Base-by-base conservation (phyloP, 2,888 invertebrate genomes). In the Dendrolimus pini region DNA sequence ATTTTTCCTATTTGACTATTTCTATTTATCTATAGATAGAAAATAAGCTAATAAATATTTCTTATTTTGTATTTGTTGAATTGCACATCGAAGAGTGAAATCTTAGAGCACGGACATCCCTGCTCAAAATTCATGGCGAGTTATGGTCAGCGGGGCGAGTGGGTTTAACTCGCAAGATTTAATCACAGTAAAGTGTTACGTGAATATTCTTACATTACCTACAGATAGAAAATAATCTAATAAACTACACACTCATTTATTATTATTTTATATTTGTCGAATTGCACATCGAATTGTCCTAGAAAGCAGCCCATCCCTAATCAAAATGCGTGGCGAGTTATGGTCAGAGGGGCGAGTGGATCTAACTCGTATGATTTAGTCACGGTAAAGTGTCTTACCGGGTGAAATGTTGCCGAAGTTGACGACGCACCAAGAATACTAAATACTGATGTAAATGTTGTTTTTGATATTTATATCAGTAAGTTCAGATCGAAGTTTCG, bases 361-460 rank as follows among this genome's bases (percentile, higher is more conserved):
- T 59, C 57, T 65, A 62, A 65, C 67, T 68, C 70, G 71, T 74
- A 81, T 83, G 80, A 83, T 80, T 82, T 77, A 80, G 79, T 80
- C 78, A 68, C 68, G 70, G 69, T 59, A 72, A 80, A 81, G 74
- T 80, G 78, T 80, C 79, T 76, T 74, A 78, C 75, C 70, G 71
- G 65, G 75, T 82, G 78, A 83, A 80, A 82, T 83, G 83, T 83
- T 74, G 71, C 74, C 69, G 62, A 78, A 83, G 74, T 83, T 82
- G 71, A 69, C 69, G 68, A 70, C 78, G 72, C 71, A 58, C 62
- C 58, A 56, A 65, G 83, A 81, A 83, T 83, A 80, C 78, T 77
- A 82, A 83, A 74, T 64, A 68, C 67, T 65, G 68, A 77, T 76
- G 77, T 78, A 78, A 80, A 83, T 80, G 78, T 77, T 80, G 74